Conservation (phyloP, 1,140 invertebrate genomes). For the Cydia strobilella region DNA sequence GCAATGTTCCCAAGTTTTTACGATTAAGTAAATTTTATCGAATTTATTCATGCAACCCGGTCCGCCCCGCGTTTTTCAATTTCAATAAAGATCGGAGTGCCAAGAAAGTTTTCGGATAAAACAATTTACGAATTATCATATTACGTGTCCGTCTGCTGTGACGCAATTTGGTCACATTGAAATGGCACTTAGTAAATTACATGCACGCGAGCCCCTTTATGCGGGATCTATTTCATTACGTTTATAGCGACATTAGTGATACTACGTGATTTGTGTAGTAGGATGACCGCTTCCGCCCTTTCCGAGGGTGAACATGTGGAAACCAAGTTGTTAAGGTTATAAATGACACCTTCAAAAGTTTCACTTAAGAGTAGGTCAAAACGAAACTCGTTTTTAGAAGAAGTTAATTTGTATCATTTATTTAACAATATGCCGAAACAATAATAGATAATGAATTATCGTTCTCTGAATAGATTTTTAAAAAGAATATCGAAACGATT, state of each 20-base stretch:
- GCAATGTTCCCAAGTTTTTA: conserved; percentile 44
- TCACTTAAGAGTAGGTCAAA: background rate
- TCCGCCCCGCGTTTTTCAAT: conserved; percentile 53
- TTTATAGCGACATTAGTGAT: conserved; percentile 19
- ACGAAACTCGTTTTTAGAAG: too few species aligned
- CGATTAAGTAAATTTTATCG: conserved; percentile 59
- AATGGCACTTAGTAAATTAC: conserved; percentile 12
- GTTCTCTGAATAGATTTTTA: too few species aligned
- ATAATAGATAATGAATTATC: too few species aligned
- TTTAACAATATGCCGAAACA: too few species aligned
- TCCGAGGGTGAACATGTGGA: background rate
- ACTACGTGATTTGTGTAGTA: background rate
- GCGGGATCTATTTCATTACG: background rate
- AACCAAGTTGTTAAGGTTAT: background rate
- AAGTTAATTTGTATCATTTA: background rate
- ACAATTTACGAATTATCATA: conserved; percentile 52
- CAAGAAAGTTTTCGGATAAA: conserved; percentile 50
- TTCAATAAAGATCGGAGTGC: conserved; percentile 52
- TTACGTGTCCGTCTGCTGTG: conserved; percentile 16
- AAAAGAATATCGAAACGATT: too few species aligned
- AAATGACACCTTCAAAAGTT: background rate
- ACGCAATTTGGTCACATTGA: conserved; percentile 14
- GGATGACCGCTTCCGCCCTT: background rate
- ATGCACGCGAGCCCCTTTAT: background rate
- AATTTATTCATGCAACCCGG: conserved; percentile 58